Evolutionary conservation across 2,113 vertebrate species (phyloP).

Genomic region (Sylvilagus bachmani): DNA sequence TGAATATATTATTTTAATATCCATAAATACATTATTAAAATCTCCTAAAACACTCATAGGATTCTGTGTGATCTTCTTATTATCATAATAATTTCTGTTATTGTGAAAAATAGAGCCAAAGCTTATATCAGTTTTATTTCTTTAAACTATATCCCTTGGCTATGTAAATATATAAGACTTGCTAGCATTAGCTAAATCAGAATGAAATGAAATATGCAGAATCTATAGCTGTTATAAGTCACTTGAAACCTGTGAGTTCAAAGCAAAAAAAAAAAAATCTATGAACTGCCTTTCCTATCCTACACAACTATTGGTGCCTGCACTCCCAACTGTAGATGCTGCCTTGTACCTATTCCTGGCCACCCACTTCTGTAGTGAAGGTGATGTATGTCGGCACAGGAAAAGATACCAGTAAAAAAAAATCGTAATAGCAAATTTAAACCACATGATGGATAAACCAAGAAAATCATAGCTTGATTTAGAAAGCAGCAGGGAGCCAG

Average conservation of each 20-base stretch:
- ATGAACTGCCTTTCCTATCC: not conserved
- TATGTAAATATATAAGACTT: not conserved
- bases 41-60: not conserved
- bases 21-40: not conserved
- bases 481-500: conserved; percentile 74
- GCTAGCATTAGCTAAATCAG: conserved; percentile 21
- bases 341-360: not conserved
- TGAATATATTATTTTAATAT: not conserved
- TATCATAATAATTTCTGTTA: conserved; percentile 26
- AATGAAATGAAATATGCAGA: not conserved
- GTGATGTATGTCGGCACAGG: conserved; percentile 27
- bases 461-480: conserved; percentile 78
- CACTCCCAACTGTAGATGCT: not conserved
- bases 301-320: not conserved
- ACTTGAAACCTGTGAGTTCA: not conserved
- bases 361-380: conserved; percentile 14
- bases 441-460: conserved; percentile 68
- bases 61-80: not conserved
- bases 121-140: conserved; percentile 22
- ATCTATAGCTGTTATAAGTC: not conserved
- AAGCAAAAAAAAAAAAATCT: not conserved
- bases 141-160: conserved; percentile 37
- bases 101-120: conserved; percentile 29
- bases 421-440: conserved; percentile 68
- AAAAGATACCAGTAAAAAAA: conserved; percentile 26